A percentile compares a stretch with the other conserved stretches of the same genome.
These are phyloP conservation scores for Xanthorhoe designata DNA, from an alignment of 2,888 invertebrate genomes.

Conservation along the genomic window DNA sequence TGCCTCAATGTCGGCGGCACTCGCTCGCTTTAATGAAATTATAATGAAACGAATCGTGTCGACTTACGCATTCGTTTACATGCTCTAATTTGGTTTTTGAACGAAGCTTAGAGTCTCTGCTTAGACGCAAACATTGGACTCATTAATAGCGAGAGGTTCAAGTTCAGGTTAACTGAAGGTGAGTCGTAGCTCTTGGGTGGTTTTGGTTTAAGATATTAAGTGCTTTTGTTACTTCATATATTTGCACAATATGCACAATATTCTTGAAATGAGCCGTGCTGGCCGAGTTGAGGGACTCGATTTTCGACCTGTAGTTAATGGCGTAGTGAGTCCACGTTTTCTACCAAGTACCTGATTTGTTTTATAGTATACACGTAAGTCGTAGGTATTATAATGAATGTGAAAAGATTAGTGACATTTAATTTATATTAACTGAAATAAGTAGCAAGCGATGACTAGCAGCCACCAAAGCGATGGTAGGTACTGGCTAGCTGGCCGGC, in stretches of 20 bases:
- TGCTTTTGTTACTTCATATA: neutral
- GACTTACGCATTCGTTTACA: slow-evolving; percentile 18
- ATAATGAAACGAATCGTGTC: slow-evolving; percentile 23
- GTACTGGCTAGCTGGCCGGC: neutral
- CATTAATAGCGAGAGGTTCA: slow-evolving; percentile 2
- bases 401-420: too few species aligned
- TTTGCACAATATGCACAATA: neutral
- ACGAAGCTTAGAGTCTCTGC: neutral
- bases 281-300: too few species aligned
- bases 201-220: neutral
- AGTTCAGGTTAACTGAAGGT: neutral
- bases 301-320: neutral
- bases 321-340: too few species aligned
- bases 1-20: slow-evolving; percentile 12
- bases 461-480: neutral
- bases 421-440: too few species aligned
- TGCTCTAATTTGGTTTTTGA: slow-evolving; percentile 13
- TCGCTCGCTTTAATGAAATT: slow-evolving; percentile 26
- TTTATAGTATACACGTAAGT: too few species aligned
- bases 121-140: neutral
- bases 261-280: neutral
- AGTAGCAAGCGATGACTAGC: neutral
- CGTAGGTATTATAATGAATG: too few species aligned
- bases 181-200: neutral
- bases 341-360: too few species aligned